Base-by-base conservation (phyloP, 2,797 vertebrate genomes). In the Crenuchus spilurus region DNA sequence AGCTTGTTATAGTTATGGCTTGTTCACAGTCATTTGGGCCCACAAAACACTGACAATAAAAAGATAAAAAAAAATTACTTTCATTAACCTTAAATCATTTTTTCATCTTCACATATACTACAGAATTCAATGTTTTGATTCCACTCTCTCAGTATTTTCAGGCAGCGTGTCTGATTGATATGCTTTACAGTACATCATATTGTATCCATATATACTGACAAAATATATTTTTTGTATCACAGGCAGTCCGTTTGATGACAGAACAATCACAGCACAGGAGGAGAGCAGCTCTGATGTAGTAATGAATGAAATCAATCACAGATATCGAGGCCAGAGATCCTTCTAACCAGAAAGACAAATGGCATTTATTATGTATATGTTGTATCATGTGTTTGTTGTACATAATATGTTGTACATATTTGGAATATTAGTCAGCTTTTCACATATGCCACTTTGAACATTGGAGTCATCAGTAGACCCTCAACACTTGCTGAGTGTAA, bases 251-350 rank as follows among this genome's bases (percentile, higher is more conserved):
- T 57, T 84, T 42, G 82, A 84, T 0, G 90, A 93, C 78, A 73
- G 62, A 74, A 6, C 26, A 0, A 90, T 92, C 57, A 89, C 77
- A 58, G 86, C 85, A 8, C 82, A 84, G 10, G 90, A 91, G 78
- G 75, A 84, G 0, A 44, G 60, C 1, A 57, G 24, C 0, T 48
- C 30, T 22, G 91, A 94, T 1, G 90, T 92, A 33, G 63, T 92
- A 35, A 81, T 88, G 68, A 93, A 93, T 39, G 88, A 93, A 74
- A 74, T 89, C 79, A 89, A 91, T 83, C 77, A 72, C 1, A 80
- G 81, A 24, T 6, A 74, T 46, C 84, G 85, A 75, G 49, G 65
- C 61, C 75, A 67, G 22, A 42, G 61, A 22, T 61, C 44, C 42
- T 55, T 33, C 39, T 48, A 24, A 79, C 16, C 8, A 11, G 11